Evolutionary conservation across 37 sponge, comb jelly and placozoan species (phyloP).

Genomic region (Beroe ovata): DNA sequence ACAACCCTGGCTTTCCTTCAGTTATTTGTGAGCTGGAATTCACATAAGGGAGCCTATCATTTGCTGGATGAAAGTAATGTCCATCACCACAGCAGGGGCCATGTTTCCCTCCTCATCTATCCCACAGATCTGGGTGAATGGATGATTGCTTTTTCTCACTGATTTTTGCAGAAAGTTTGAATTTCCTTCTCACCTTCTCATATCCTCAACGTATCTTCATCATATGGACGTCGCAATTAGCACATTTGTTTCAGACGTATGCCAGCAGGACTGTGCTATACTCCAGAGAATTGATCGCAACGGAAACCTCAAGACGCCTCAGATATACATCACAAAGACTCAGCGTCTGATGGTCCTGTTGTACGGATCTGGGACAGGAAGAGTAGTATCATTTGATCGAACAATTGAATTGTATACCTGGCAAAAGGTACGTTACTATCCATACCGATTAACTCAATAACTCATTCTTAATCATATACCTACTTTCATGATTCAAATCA

Average conservation of each 20-base stretch:
- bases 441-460: too few relatives aligned
- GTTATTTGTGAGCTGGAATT: conserved; percentile 37
- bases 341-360: background rate
- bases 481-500: too few relatives aligned
- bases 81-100: background rate
- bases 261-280: conserved; percentile 18
- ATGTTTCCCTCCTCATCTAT: conserved; percentile 21
- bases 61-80: background rate
- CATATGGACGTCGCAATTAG: too few relatives aligned
- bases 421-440: conserved; percentile 54
- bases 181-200: background rate
- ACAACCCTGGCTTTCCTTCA: too few relatives aligned
- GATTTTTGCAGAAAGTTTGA: background rate
- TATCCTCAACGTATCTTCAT: background rate
- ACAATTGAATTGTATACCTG: conserved; percentile 16
- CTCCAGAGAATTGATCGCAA: conserved; percentile 25
- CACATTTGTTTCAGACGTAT: conserved; percentile 12
- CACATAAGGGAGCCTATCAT: conserved; percentile 42
- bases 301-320: conserved; percentile 5
- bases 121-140: conserved; percentile 20
- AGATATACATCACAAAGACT: conserved; percentile 3
- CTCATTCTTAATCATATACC: too few relatives aligned
- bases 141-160: too few relatives aligned
- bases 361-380: conserved; percentile 55
- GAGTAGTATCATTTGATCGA: background rate